phyloP scores from a whole-genome alignment of 2,888 invertebrate species.

The Rotaria magnacalcarata region DNA sequence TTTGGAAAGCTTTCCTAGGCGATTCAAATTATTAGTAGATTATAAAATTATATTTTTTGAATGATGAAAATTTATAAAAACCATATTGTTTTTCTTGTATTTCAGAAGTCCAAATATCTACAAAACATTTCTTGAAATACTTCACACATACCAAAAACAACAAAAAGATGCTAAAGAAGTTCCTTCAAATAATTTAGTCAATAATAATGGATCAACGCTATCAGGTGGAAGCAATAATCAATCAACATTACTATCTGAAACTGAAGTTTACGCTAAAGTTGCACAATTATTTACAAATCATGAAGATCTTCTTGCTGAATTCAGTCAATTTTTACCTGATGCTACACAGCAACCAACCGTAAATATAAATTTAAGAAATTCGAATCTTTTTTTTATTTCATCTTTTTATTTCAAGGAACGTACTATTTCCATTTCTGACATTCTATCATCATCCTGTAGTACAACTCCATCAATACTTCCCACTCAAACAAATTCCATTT shows the following conservation, averaged over 20 bases:
- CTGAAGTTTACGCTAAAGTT: slow-evolving; percentile 84
- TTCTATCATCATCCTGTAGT: slow-evolving; percentile 6
- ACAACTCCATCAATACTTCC: background rate
- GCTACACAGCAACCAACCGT: slow-evolving; percentile 63
- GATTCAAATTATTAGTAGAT: no score
- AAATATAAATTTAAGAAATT: background rate
- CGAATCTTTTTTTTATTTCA: background rate
- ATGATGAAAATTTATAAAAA: no score
- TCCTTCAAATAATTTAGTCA: background rate
- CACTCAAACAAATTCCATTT: background rate
- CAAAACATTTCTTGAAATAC: slow-evolving; percentile 90
- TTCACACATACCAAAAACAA: slow-evolving; percentile 91
- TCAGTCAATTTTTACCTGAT: slow-evolving; percentile 94
- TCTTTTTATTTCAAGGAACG: background rate
- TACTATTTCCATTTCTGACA: slow-evolving; percentile 7
- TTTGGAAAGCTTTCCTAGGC: no score
- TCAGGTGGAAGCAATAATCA: background rate
- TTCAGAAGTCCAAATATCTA: slow-evolving; percentile 76
- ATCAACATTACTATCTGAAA: slow-evolving; percentile 71
- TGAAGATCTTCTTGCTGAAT: slow-evolving; percentile 88
- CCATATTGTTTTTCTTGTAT: background rate
- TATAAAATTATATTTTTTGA: no score
- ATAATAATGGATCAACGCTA: background rate
- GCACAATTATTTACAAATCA: slow-evolving; percentile 95
- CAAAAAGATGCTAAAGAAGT: slow-evolving; percentile 83